Conservation (phyloP, 2,888 invertebrate genomes). For the Orthonychiurus folsomi region DNA sequence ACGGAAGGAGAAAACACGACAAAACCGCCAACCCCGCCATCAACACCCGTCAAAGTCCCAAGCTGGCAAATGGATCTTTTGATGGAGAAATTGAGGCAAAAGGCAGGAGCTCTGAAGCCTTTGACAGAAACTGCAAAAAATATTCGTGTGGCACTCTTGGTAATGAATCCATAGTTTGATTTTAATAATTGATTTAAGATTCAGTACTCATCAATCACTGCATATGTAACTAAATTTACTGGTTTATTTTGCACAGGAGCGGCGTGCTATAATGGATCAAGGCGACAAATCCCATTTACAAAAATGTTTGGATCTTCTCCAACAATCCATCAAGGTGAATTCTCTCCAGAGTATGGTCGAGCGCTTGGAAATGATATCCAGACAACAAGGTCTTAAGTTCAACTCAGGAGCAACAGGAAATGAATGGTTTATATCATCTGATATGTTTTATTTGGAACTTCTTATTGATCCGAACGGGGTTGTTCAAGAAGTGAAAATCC, state of each 20-base stretch:
- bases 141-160: constrained; percentile 74
- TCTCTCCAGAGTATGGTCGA: constrained; percentile 86
- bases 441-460: constrained; percentile 93
- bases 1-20: too few relatives aligned
- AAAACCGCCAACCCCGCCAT: too few relatives aligned
- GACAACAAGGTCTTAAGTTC: constrained; percentile 82
- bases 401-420: constrained; percentile 71
- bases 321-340: constrained; percentile 87
- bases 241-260: constrained; percentile 57
- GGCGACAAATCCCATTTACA: constrained; percentile 77
- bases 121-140: constrained; percentile 79
- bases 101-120: constrained; percentile 69
- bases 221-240: too few relatives aligned
- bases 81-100: constrained; percentile 84
- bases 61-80: constrained; percentile 52
- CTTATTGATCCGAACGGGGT: constrained; percentile 71
- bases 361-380: constrained; percentile 77
- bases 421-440: constrained; percentile 82
- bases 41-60: too few relatives aligned
- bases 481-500: constrained; percentile 81
- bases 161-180: constrained; percentile 48
- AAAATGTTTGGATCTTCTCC: constrained; percentile 81
- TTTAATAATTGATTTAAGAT: too few relatives aligned
- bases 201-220: too few relatives aligned
- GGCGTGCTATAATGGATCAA: constrained; percentile 76